phyloP scores from a whole-genome alignment of 2,888 invertebrate species.

The Diplazon laetatorius region DNA sequence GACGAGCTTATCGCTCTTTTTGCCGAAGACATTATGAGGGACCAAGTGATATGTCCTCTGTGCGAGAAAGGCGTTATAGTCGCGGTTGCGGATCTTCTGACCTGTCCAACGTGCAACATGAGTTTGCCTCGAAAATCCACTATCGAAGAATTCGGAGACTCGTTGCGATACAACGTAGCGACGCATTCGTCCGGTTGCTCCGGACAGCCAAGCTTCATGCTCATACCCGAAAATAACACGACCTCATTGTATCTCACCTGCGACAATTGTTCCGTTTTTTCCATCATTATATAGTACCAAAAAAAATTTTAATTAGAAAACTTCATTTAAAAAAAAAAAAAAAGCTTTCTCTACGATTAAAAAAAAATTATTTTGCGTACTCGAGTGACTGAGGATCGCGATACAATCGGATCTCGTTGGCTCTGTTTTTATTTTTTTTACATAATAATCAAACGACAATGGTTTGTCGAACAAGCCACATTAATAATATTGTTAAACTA shows the following conservation, averaged over 20 bases:
- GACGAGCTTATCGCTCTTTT: slow-evolving; percentile 71
- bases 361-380: background rate
- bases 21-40: slow-evolving; percentile 71
- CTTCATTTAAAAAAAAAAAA: background rate
- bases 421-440: background rate
- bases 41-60: slow-evolving; percentile 80
- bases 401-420: background rate
- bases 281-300: slow-evolving; percentile 64
- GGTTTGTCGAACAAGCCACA: slow-evolving; percentile 1
- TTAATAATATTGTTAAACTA: background rate
- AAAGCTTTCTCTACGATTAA: background rate
- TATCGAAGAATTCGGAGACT: slow-evolving; percentile 71
- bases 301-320: too few relatives aligned
- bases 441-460: background rate
- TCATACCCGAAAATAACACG: slow-evolving; percentile 72
- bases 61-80: slow-evolving; percentile 76
- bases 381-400: background rate
- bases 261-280: slow-evolving; percentile 73
- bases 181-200: slow-evolving; percentile 73
- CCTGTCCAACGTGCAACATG: slow-evolving; percentile 75
- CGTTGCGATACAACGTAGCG: slow-evolving; percentile 71
- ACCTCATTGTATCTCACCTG: slow-evolving; percentile 74
- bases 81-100: slow-evolving; percentile 66
- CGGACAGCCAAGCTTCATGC: slow-evolving; percentile 73
- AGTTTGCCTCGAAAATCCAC: slow-evolving; percentile 68